Percentiles rank a stretch among this genome's conserved stretches.
Evolutionary conservation across 2,888 invertebrate genomes (phyloP).

Genomic region (Plagodis dolabraria): DNA sequence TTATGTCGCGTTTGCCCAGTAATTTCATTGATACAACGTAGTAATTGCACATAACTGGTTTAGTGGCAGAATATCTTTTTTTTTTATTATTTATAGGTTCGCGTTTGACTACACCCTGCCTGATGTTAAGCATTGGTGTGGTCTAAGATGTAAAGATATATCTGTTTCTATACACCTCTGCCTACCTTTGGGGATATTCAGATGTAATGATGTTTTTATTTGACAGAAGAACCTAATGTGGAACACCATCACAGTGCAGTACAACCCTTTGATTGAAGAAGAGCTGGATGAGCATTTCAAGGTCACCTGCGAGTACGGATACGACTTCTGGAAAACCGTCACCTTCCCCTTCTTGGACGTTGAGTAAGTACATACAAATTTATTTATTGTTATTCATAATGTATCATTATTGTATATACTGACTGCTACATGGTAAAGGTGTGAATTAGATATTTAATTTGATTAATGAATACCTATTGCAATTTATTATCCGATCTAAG

Average conservation of each 20-base stretch:
- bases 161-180: no score
- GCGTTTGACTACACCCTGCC: no score
- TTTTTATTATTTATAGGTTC: no score
- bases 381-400: no score
- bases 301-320: slow-evolving; percentile 97
- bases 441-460: no score
- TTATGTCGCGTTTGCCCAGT: neutral
- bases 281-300: slow-evolving; percentile 98
- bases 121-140: no score
- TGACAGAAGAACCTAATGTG: slow-evolving; percentile 96
- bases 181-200: no score
- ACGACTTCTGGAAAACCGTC: slow-evolving; percentile 98
- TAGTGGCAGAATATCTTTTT: neutral
- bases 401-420: no score
- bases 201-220: neutral
- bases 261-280: slow-evolving; percentile 96
- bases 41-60: neutral
- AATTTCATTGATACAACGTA: neutral
- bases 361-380: slow-evolving; percentile 88
- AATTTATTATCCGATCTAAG: no score
- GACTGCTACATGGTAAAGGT: no score
- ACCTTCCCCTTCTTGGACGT: slow-evolving; percentile 97
- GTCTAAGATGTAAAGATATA: no score
- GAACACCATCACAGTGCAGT: slow-evolving; percentile 98
- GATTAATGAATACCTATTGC: no score